Conservation (phyloP, 2,888 invertebrate species). For the Drosophila subsilvestris region DNA sequence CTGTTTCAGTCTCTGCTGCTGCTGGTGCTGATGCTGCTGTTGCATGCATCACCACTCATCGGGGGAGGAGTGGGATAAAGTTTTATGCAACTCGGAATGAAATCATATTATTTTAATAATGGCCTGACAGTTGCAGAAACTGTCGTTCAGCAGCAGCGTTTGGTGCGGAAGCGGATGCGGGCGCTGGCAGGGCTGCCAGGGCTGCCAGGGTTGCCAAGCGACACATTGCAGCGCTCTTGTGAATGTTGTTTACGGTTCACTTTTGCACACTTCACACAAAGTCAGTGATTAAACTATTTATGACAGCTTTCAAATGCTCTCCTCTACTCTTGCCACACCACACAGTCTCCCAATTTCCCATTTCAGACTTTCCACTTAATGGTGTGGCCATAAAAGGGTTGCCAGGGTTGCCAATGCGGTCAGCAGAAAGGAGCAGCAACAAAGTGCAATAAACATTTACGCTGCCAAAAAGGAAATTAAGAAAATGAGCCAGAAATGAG, state of each 20-base stretch:
- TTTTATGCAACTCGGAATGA: constrained; percentile 20
- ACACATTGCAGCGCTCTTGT: background rate
- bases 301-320: constrained; percentile 68
- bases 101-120: constrained; percentile 45
- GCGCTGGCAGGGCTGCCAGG: too few relatives aligned
- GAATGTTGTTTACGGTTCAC: background rate
- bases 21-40: background rate
- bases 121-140: constrained; percentile 35
- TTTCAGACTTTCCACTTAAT: constrained; percentile 11
- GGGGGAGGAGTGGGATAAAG: background rate
- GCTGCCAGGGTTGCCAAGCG: background rate
- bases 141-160: constrained; percentile 9
- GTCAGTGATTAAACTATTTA: constrained; percentile 78
- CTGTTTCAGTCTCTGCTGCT: background rate
- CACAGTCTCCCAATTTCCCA: background rate
- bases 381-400: constrained; percentile 19
- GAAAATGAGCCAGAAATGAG: constrained; percentile 43
- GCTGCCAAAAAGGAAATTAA: constrained; percentile 44
- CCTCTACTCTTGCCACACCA: background rate
- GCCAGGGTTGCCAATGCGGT: constrained; percentile 31
- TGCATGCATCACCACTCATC: constrained; percentile 2
- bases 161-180: background rate
- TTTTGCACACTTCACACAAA: constrained; percentile 50
- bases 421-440: constrained; percentile 24
- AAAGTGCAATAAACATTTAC: constrained; percentile 42